Evolutionary conservation across 1,140 invertebrate species (phyloP).

Genomic region (Anoplophora glabripennis): DNA sequence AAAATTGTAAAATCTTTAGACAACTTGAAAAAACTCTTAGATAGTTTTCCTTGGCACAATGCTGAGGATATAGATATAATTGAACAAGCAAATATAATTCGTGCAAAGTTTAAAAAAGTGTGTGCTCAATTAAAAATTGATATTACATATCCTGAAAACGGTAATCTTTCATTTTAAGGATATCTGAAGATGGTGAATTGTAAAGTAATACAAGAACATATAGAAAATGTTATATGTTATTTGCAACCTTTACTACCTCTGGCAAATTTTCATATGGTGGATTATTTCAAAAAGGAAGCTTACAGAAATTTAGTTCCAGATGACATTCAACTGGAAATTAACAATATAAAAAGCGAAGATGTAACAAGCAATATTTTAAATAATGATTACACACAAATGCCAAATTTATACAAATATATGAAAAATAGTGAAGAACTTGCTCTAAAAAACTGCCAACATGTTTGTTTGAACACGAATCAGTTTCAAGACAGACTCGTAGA

Average conservation of each 20-base stretch:
- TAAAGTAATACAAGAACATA: constrained; percentile 43
- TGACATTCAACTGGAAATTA: constrained; percentile 55
- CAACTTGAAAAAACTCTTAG: constrained; percentile 58
- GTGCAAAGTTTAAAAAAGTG: constrained; percentile 65
- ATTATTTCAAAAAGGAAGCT: constrained; percentile 71
- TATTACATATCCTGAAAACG: constrained; percentile 52
- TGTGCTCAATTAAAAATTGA: constrained; percentile 64
- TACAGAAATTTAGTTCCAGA: constrained; percentile 61
- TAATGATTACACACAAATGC: constrained; percentile 23
- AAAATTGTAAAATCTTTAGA: constrained; percentile 57
- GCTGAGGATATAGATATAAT: constrained; percentile 62
- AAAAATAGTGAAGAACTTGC: constrained; percentile 40
- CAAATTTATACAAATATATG: constrained; percentile 42
- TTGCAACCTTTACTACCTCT: constrained; percentile 60
- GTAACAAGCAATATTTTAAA: constrained; percentile 50
- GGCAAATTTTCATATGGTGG: constrained; percentile 75
- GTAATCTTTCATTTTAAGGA: constrained; percentile 53
- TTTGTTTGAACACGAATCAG: constrained; percentile 48
- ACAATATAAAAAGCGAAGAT: constrained; percentile 45
- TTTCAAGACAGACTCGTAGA: constrained; percentile 50
- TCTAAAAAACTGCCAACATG: constrained; percentile 46
- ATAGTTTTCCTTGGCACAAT: constrained; percentile 65
- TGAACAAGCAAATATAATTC: constrained; percentile 58
- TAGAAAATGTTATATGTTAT: constrained; percentile 57
- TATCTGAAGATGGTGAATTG: constrained; percentile 15